phyloP scores from a whole-genome alignment of 2,113 vertebrate species.

The Sisor rabdophorus region DNA sequence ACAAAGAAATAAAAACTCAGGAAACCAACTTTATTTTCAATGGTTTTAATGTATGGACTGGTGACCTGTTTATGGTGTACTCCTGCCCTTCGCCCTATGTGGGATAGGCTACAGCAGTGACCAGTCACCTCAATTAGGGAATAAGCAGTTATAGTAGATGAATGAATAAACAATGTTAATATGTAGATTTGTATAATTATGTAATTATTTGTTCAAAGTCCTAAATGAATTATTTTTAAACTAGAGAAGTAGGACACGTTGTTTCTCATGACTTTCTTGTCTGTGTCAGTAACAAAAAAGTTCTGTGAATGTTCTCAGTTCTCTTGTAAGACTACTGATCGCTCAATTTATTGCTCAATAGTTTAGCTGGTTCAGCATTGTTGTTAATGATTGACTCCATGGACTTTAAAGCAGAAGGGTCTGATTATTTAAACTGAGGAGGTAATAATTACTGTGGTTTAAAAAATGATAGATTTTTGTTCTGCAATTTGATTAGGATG shows the following conservation, averaged over 20 bases:
- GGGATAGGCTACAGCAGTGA: too few species aligned
- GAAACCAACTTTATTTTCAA: too few species aligned
- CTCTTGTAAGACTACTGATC: constrained; percentile 44
- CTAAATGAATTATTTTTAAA: neutral
- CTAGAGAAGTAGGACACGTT: neutral
- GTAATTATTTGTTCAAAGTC: neutral
- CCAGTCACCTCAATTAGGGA: too few species aligned
- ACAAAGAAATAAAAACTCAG: too few species aligned
- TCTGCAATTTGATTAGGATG: too few species aligned
- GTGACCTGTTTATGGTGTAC: too few species aligned
- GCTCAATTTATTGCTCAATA: constrained; percentile 40
- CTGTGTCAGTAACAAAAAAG: constrained; percentile 46
- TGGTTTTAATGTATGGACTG: too few species aligned
- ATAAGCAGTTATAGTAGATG: too few species aligned
- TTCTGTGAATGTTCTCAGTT: constrained; percentile 60
- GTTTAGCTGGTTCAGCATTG: constrained; percentile 42
- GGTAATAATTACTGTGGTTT: constrained; percentile 11
- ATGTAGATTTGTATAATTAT: too few species aligned
- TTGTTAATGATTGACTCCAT: constrained; percentile 54
- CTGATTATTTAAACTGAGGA: constrained; percentile 43
- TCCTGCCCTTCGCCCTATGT: too few species aligned
- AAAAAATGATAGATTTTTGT: neutral
- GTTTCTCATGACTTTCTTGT: neutral
- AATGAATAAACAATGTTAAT: too few species aligned
- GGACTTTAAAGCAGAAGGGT: constrained; percentile 29